These are phyloP conservation scores for Macrosteles quadrilineatus DNA, from an alignment of 1,140 invertebrate genomes.

Conservation along the genomic window DNA sequence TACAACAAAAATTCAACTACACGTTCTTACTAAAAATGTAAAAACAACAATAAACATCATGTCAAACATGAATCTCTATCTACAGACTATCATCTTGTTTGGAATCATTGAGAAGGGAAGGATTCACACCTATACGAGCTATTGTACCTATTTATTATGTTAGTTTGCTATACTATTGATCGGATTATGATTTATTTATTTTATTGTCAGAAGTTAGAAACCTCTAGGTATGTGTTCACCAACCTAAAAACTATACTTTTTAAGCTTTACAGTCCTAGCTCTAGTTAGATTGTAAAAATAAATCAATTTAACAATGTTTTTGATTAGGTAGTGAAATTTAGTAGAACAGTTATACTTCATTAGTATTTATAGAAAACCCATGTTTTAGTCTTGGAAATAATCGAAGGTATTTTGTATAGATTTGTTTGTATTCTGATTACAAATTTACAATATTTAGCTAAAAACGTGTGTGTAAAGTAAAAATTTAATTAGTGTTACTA, in stretches of 20 bases:
- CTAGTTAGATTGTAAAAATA: too few species aligned
- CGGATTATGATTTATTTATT: neutral
- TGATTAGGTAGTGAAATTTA: too few species aligned
- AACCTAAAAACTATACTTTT: slow-evolving; percentile 2
- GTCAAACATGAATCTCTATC: slow-evolving; percentile 7
- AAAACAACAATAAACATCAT: slow-evolving; percentile 19
- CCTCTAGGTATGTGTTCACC: neutral
- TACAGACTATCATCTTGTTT: neutral
- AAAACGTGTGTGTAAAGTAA: neutral
- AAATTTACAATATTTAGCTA: too few species aligned
- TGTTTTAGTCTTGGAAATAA: too few species aligned
- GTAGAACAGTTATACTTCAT: too few species aligned
- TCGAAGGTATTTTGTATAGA: too few species aligned
- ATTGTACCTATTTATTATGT: neutral
- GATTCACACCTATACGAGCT: neutral
- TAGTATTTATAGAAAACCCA: too few species aligned
- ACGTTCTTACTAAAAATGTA: slow-evolving; percentile 19
- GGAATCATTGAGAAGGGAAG: neutral
- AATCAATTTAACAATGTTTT: too few species aligned
- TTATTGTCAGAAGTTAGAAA: neutral
- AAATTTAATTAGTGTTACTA: neutral
- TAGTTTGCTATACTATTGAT: neutral
- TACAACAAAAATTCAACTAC: slow-evolving; percentile 15
- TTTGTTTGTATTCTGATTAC: too few species aligned
- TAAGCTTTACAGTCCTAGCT: too few species aligned